These are phyloP conservation scores for Chaetops frenatus DNA, from an alignment of 2,113 vertebrate genomes.

Conservation along the genomic window DNA sequence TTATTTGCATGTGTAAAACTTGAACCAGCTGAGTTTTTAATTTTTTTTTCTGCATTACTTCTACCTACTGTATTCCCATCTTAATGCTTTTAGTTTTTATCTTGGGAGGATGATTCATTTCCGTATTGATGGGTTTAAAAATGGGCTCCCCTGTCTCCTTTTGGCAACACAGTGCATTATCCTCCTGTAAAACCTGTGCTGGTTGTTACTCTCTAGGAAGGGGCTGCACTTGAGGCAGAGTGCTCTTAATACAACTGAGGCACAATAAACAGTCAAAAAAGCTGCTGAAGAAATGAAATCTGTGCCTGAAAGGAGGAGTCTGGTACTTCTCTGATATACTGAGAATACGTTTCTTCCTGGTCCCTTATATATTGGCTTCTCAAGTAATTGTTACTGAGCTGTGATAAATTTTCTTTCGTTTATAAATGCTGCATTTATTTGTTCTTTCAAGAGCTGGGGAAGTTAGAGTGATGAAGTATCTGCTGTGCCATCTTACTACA, in stretches of 20 bases:
- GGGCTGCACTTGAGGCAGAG: not conserved
- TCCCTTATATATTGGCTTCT: not conserved
- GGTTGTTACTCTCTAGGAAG: not conserved
- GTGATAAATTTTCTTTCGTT: not conserved
- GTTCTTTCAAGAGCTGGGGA: not conserved
- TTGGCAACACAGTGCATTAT: not conserved
- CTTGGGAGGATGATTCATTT: not conserved
- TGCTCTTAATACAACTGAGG: not conserved
- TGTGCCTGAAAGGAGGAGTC: not conserved
- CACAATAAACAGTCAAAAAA: not conserved
- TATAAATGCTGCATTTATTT: not conserved
- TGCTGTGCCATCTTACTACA: not conserved
- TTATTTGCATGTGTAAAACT: not conserved
- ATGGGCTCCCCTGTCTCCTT: not conserved
- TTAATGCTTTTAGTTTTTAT: not conserved
- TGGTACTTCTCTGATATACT: not conserved
- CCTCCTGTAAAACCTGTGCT: not conserved
- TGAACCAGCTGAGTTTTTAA: not conserved
- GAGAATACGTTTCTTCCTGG: not conserved
- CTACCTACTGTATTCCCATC: not conserved
- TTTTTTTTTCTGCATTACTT: not conserved
- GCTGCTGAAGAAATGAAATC: not conserved
- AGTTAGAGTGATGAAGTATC: not conserved
- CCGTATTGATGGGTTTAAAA: not conserved
- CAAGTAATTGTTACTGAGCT: not conserved